Evolutionary conservation across 2,797 vertebrate species (phyloP), one percentile per base, ranked within the genome.

Genomic region (Crenuchus spilurus): DNA sequence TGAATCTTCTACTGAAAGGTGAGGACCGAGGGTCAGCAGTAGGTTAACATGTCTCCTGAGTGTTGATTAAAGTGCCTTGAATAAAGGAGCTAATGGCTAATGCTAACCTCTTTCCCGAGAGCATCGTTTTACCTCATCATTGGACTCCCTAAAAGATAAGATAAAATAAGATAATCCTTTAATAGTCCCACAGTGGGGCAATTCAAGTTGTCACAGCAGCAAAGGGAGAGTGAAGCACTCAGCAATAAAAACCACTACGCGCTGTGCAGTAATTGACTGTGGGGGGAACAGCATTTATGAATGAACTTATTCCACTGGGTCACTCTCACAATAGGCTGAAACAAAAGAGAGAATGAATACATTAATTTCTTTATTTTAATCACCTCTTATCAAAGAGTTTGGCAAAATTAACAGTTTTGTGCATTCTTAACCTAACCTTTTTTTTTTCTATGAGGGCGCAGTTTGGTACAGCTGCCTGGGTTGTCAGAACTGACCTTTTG

Each of bases 401-500:
- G 3, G 14, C 39, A 16, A 48, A 24, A 52, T 4, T 26, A 14
- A 11, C 22, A 26, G 42, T 8, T 18, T 18, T 46, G 44, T 6
- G 0, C 24, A 3, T n/a, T 16, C 2, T 30, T 26, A 26, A 26
- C 26, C 22, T 52, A 52, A 68, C 61, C 61, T 46, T 65, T 48
- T 24, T 13, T 66, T 66, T 26, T 24, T 24, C 14, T 18, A 20
- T 20, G 8, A 2, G 26, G 39, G 52, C 11, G 18, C 5, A n/a
- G 22, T 67, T 30, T 35, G 64, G 39, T 48, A 52, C 5, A 31
- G 20, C 64, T 51, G 46, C 37, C 46, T 4, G 6, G 20, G 13
- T 22, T 33, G 9, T 22, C 13, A 42, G 26, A 18, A 10, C 63
- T 49, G 63, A 65, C 63, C 63, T 65, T 65, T 48, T 1, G 57